phyloP scores from a whole-genome alignment of 1,140 invertebrate species.

The Dendrolimus punctatus region DNA sequence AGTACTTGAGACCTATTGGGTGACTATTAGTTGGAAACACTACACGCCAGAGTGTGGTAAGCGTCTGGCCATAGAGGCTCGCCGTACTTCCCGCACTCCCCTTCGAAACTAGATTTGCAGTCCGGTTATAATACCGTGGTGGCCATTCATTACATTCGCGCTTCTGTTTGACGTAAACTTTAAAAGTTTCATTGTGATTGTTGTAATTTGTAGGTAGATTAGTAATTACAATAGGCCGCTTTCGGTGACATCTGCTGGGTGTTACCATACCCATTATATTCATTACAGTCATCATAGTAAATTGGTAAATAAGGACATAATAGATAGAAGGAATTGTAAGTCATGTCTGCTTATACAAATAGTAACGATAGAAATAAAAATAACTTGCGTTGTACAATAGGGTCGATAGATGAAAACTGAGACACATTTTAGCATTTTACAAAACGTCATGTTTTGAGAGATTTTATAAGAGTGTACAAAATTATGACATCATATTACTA shows the following conservation, averaged over 20 bases:
- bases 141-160: conserved; percentile 58
- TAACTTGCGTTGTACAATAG: no score
- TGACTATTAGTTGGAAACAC: conserved; percentile 24
- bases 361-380: no score
- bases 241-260: not conserved
- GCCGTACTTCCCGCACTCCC: conserved; percentile 67
- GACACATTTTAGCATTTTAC: no score
- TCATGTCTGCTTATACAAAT: no score
- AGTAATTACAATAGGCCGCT: conserved; percentile 2
- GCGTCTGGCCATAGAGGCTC: conserved; percentile 66
- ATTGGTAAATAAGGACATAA: no score
- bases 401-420: no score
- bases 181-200: conserved; percentile 36
- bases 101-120: conserved; percentile 68
- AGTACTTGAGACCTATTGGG: conserved; percentile 28
- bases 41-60: conserved; percentile 63
- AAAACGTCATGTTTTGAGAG: no score
- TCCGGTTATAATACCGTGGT: conserved; percentile 61
- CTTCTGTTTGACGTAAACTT: conserved; percentile 56
- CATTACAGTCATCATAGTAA: not conserved
- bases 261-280: not conserved
- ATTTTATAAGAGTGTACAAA: no score
- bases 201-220: conserved; percentile 22
- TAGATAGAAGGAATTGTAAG: no score
- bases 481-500: no score